These are phyloP conservation scores for Enteromius anoplus DNA, from an alignment of 2,797 vertebrate genomes.

Conservation along the genomic window DNA sequence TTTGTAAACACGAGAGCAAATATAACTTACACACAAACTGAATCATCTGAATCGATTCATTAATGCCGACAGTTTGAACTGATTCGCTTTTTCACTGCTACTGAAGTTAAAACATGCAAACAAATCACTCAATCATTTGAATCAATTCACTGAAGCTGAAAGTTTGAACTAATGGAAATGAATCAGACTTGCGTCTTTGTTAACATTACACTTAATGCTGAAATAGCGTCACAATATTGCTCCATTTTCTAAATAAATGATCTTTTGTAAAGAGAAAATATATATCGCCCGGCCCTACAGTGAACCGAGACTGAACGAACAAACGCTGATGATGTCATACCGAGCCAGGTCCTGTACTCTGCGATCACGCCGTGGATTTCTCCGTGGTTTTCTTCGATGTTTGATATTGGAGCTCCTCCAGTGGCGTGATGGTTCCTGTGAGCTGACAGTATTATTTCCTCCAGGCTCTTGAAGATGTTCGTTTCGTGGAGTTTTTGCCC, in stretches of 20 bases:
- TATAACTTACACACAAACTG: background rate
- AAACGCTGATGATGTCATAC: conserved; percentile 34
- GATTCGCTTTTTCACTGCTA: background rate
- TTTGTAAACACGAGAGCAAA: background rate
- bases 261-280: background rate
- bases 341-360: background rate
- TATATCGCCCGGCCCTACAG: conserved; percentile 29
- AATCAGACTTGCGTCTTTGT: background rate
- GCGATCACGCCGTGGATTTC: too few species aligned
- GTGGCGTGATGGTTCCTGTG: conserved; percentile 25
- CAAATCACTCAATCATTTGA: background rate
- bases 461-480: conserved; percentile 26
- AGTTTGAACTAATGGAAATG: background rate
- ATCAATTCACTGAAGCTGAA: background rate
- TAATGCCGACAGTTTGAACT: background rate
- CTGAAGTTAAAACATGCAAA: background rate
- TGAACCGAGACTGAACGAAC: conserved; percentile 2
- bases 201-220: background rate
- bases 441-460: conserved; percentile 57
- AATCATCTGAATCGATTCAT: background rate
- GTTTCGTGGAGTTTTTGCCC: conserved; percentile 27
- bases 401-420: too few species aligned
- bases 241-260: background rate
- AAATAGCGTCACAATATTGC: background rate
- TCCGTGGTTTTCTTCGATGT: too few species aligned